phyloP scores from a whole-genome alignment of 2,888 invertebrate species.

The Clusia tigrina region DNA sequence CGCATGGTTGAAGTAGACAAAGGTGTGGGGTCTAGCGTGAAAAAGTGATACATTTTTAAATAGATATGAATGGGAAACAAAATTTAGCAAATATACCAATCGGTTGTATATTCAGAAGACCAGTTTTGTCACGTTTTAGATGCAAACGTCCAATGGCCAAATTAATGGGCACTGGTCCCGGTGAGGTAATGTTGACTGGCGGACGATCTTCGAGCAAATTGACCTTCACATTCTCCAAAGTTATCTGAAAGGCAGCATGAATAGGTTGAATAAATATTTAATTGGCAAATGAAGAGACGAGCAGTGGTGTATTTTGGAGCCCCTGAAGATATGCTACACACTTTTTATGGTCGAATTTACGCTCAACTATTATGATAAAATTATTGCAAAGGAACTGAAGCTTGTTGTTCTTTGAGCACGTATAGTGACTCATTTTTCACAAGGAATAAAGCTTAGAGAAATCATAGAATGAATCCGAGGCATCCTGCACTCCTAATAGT shows the following conservation, averaged over 20 bases:
- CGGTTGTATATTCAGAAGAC: conserved; percentile 78
- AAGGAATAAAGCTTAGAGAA: too few relatives aligned
- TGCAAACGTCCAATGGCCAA: conserved; percentile 75
- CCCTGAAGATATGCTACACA: too few relatives aligned
- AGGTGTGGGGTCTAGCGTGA: too few relatives aligned
- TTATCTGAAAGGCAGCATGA: conserved; percentile 66
- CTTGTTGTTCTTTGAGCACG: too few relatives aligned
- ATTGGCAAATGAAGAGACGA: too few relatives aligned
- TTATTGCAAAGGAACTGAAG: too few relatives aligned
- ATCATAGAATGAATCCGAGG: too few relatives aligned
- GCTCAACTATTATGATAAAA: too few relatives aligned
- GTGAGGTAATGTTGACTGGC: conserved; percentile 80
- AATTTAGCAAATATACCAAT: conserved; percentile 45
- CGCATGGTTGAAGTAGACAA: conserved; percentile 22
- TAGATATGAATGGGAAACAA: background rate
- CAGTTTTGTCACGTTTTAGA: conserved; percentile 76
- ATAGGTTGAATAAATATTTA: conserved; percentile 5
- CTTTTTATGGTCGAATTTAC: too few relatives aligned
- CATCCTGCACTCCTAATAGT: too few relatives aligned
- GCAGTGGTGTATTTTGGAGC: too few relatives aligned
- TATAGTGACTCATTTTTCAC: too few relatives aligned
- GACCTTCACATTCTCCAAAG: conserved; percentile 77
- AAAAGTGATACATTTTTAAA: background rate
- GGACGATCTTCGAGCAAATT: conserved; percentile 85
- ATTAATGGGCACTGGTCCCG: conserved; percentile 82